These are phyloP conservation scores for Nasonia giraulti DNA, from an alignment of 1,140 invertebrate species.

Conservation along the genomic window DNA sequence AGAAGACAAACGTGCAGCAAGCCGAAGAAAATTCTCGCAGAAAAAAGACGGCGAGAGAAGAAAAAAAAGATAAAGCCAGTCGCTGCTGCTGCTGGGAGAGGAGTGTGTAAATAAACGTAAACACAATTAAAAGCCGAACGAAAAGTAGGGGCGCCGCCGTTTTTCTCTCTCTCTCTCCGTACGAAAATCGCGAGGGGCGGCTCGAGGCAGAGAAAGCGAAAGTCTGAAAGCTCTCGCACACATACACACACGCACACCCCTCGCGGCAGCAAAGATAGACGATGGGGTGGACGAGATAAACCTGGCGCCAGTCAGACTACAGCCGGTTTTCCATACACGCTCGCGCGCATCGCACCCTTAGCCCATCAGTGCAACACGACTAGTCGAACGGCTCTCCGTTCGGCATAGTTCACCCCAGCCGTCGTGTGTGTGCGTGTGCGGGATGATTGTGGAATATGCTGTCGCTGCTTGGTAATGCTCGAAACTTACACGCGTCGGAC, in stretches of 20 bases:
- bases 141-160: no score
- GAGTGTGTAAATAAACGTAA: conserved; percentile 54
- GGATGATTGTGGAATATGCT: neutral
- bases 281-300: conserved; percentile 65
- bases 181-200: neutral
- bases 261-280: conserved; percentile 42
- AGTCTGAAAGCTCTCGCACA: conserved; percentile 19
- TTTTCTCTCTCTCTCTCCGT: no score
- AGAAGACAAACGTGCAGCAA: neutral
- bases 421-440: neutral
- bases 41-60: neutral
- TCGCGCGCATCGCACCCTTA: conserved; percentile 23
- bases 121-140: conserved; percentile 44
- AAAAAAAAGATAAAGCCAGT: conserved; percentile 1
- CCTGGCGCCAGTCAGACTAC: conserved; percentile 61
- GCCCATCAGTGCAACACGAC: neutral
- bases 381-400: neutral
- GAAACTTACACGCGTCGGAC: neutral
- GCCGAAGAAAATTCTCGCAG: neutral
- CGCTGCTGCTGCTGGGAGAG: neutral
- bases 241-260: neutral
- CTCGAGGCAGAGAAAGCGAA: conserved; percentile 25
- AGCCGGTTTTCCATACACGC: conserved; percentile 45
- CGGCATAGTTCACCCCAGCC: neutral
- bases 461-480: neutral